phyloP scores from a whole-genome alignment of 2,888 invertebrate genomes.

The Dynastes tityus region DNA sequence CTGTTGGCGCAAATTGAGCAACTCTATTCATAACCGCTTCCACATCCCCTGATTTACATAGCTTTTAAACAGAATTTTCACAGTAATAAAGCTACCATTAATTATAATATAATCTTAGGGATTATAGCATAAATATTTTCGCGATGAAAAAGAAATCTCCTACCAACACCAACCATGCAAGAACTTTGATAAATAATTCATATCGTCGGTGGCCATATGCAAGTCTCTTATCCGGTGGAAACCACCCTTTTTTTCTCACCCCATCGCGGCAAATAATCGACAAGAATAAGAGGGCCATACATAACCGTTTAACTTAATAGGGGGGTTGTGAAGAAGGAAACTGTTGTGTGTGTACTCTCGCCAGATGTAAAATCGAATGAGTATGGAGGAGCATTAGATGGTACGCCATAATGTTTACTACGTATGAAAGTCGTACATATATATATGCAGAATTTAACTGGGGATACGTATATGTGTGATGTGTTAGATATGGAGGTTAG shows the following conservation, averaged over 20 bases:
- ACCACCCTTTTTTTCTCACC: conserved; percentile 52
- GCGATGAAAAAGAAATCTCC: background rate
- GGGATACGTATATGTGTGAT: background rate
- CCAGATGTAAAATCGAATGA: conserved; percentile 19
- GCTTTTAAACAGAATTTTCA: conserved; percentile 12
- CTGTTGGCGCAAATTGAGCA: too few species aligned
- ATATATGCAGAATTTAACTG: background rate
- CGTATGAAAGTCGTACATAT: background rate
- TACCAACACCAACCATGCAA: background rate
- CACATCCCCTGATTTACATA: conserved; percentile 6
- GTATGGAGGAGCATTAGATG: background rate
- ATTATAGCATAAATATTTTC: conserved; percentile 13
- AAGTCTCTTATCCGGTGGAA: conserved; percentile 32
- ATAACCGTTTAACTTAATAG: conserved; percentile 53
- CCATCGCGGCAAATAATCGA: conserved; percentile 44
- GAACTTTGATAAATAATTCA: conserved; percentile 52
- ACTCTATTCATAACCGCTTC: background rate
- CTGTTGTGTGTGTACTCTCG: conserved; percentile 18
- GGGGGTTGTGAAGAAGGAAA: conserved; percentile 33
- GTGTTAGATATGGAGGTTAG: background rate
- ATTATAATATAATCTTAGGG: conserved; percentile 8
- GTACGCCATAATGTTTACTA: conserved; percentile 45
- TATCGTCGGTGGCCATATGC: conserved; percentile 48
- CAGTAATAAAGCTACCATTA: conserved; percentile 5
- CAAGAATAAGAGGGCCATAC: conserved; percentile 49